Evolutionary conservation across 1,140 invertebrate genomes (phyloP), one percentile per base, ranked within the genome.

Genomic region (Aphis gossypii): DNA sequence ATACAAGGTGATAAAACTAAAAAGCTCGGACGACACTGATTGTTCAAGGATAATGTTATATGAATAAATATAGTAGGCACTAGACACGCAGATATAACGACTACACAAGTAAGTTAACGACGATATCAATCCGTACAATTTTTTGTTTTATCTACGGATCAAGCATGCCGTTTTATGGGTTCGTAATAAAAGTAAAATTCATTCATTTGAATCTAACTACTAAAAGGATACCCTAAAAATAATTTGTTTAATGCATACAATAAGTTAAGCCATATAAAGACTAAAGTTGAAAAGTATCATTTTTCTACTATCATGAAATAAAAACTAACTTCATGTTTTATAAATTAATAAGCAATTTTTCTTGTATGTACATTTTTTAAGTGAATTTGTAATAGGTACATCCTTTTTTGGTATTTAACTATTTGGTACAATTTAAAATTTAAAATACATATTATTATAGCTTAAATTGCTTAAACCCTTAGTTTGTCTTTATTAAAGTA

Each of bases 71-170:
- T n/a, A 41, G 46, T 88, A 88, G 38, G 3, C 38, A 41, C 38
- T 41, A 41, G 38, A 41, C 38, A 41, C 21, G 25, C 46, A 44
- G 30, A 11, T 68, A 68, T 68, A n/a, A 68, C 8, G 14, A 76
- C 60, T 76, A 76, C 4, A 51, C 48, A 2, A 48, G 11, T 83
- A 48, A 87, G 7, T 48, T 6, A 35, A 54, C 25, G 54, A 51
- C 88, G 25, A 89, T 89, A 89, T 41, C 38, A 56, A 56, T 89
- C 88, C 35, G 30, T 89, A 56, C 88, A 56, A 87, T 56, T 89
- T 38, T n/a, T 88, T 20, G 18, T 54, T 56, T 89, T 89, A 89
- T 89, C 38, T 89, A 89, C 87, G 46, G 87, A 89, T 89, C 48
- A 89, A 89, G 44, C 23, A 54, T 89, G 48, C 87, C n/a, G 87